Base-by-base conservation (phyloP, 1,140 invertebrate species). In the Drosophila repleta region DNA sequence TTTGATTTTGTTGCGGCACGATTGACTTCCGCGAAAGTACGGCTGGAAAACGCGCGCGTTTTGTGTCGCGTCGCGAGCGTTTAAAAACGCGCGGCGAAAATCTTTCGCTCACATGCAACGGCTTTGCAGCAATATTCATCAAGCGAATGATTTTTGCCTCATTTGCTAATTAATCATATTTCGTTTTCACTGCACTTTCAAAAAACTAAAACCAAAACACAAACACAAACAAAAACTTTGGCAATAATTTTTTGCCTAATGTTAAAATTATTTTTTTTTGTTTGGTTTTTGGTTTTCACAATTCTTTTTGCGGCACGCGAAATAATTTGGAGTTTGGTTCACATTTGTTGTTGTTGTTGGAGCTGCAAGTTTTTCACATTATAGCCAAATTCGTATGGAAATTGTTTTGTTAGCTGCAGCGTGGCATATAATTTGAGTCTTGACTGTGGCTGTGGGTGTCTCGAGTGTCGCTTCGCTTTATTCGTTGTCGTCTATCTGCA, bases 161-260 rank as follows among this genome's bases (percentile, higher is more conserved):
- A 69, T 82, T 73, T 75, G 83, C 82, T 82, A 87, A 87, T 87
- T 87, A 87, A 87, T 88, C 83, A 87, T 87, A 87, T 88, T 88
- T 87, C 82, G 83, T 83, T 87, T 83, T 88, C 79, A 83, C 83
- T 88, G 75, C 82, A 87, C 83, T 88, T 87, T 87, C 83, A 85
- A 85, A 84, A 41, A n/a, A n/a, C n/a, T n/a, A 37, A 37, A 37
- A 85, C 80, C 84, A 41, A 43, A 43, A 43, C 4, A 43, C 17
- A 15, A 43, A 3, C 4, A 41, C n/a, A n/a, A n/a, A n/a, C n/a
- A 41, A 17, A 17, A 84, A 76, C 71, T 83, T 78, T 85, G 51
- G 82, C 65, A 87, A 87, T 76, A 74, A 52, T 82, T 77, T 77
- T 32, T 85, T 82, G 67, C 72, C 62, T 64, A 80, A 80, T 82